Evolutionary conservation across 1,140 invertebrate species (phyloP), one percentile per base, ranked within the genome.

Genomic region (Bombus difficillimus): DNA sequence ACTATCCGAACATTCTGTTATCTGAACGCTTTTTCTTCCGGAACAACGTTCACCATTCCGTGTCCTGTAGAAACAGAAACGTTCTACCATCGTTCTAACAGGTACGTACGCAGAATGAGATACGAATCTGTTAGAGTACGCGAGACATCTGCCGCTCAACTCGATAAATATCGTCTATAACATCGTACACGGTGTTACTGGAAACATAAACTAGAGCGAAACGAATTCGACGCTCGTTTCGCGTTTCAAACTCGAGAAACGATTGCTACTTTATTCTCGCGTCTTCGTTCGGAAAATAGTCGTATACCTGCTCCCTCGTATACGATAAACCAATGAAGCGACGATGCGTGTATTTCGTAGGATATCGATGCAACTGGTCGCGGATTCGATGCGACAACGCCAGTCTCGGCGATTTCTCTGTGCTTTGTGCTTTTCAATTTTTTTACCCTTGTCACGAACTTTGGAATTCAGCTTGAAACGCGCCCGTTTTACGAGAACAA

Each of bases 381-480:
- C 47, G 47, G 18, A 53, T 53, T 8, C 71, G 22, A 62, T 13
- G 59, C 12, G 2, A 62, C 28, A 62, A 62, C 59, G 3, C 3
- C 28, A 22, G 47, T 32, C 62, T 32, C 13, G 47, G 13, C 12
- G 13, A 18, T 32, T 32, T 32, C 13, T 32, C n/a, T 32, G 6
- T 3, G 41, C 39, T 32, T 62, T 13, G 34, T 3, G 22, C 25
- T 59, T 77, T 13, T 15, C 41, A n/a, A 9, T 47, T 59, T 64
- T 64, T 81, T 34, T n/a, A 81, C 47, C 15, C 53, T 18, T 22
- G 79, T 81, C 69, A 74, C 69, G 53, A 43, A 59, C 43, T 62
- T 41, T 74, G n/a, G 12, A 73, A 43, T 74, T 73, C 53, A 64
- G 72, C 62, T 82, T 64, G 80, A 39, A 37, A 59, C 71, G 69